Evolutionary conservation across 2,888 invertebrate species (phyloP), one percentile per base, ranked within the genome.

Genomic region (Lasiommata megera): DNA sequence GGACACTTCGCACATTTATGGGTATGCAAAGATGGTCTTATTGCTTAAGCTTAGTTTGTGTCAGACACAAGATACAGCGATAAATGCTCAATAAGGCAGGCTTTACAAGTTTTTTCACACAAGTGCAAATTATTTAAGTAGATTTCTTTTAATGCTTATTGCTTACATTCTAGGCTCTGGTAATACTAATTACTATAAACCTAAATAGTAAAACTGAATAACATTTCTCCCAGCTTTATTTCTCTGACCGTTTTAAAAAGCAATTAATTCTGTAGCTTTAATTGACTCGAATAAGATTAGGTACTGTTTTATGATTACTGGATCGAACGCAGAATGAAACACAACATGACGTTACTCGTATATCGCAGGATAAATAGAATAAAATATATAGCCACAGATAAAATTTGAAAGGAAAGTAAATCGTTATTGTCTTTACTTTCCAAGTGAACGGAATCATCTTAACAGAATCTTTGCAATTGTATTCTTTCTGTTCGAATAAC

Each of bases 381-480:
- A 18, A 44, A n/a, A n/a, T n/a, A 44, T 28, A 7, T 3, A 14
- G 14, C 46, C 29, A 11, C 29, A 9, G 29, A n/a, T 16, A 29
- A 31, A 31, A 29, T 16, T 31, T 14, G 31, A 46, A 46, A 16
- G 16, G 46, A 46, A 46, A 31, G 31, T 16, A 11, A 16, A 31
- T 9, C 16, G 31, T 16, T 16, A 16, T 1, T 31, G 16, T 16
- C 5, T 29, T 46, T 58, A 57, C n/a, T 53, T 58, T 62, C 28
- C 18, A 51, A 52, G 43, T 40, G 44, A 54, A 40, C 31, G 43
- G 28, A 38, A 43, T 37, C 43, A 36, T 51, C 40, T 34, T 37
- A 12, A 44, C 11, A 37, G 5, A 37, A 48, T 48, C 18, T 36
- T 48, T 37, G 12, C 6, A 3, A 36, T 36, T 23, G 36, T 11